Base-by-base conservation (phyloP, 2,113 vertebrate species). In the Enhydra lutris region DNA sequence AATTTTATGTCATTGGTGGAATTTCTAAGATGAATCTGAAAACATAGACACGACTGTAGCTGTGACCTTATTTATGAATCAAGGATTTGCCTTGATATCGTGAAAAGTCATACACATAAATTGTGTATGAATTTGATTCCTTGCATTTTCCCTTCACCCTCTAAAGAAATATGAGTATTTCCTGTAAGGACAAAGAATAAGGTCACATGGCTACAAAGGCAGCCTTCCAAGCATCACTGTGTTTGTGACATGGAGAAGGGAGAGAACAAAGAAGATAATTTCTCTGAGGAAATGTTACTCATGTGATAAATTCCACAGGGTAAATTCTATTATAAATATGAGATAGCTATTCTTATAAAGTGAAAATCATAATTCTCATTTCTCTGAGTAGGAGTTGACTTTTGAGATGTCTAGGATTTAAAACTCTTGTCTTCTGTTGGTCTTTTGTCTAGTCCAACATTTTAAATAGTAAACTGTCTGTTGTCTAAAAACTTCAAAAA, bases 321-420 rank as follows among this genome's bases (percentile, higher is more conserved):
- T 3, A 69, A 79, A 67, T 74, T 92, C 42, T 81, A 3, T 42
- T 86, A 59, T 57, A 84, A 85, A 69, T 39, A 26, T 63, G 20
- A 95, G 63, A 17, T 24, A 24, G 39, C 14, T 45, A 20, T 84
- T 95, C n/a, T 92, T 69, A 45, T 69, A 87, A 94, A 9, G 36
- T 90, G 18, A 93, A 79, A 90, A 63, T 88, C 88, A 45, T 84
- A 91, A 84, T 97, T 89, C 59, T 39, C 1, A 61, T 88, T 74
- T 96, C 20, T 92, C 29, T 55, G 74, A 96, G 21, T 81, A 83
- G 74, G 42, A 81, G 21, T 74, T 97, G 91, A 36, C 17, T 63
- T 96, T 95, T 82, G 50, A 97, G 36, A 82, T n/a, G 15, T 76
- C 59, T n/a, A 52, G 50, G 20, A 23, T n/a, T 85, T 84, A 29